Base-by-base conservation (phyloP, 2,113 vertebrate genomes). In the Mus spicilegus region DNA sequence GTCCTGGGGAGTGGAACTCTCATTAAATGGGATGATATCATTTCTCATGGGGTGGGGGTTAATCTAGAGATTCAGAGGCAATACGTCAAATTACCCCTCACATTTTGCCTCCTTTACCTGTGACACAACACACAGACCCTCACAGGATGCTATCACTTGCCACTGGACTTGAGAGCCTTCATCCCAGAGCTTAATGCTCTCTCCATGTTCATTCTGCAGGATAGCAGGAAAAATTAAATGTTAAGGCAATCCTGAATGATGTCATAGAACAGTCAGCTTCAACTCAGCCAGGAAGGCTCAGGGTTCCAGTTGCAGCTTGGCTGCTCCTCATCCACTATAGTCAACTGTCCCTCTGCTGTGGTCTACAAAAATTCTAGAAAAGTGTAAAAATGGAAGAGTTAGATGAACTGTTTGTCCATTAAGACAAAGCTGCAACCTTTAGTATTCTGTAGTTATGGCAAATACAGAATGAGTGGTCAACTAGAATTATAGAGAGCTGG, bases 291-390 rank as follows among this genome's bases (percentile, higher is more conserved):
- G 6, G 19, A 49, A 86, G 51, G 54, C 8, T 90, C 3, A 7
- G 24, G 9, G 56, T 85, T 42, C 76, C 58, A 51, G 58, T 46
- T 54, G 26, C 3, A 20, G 42, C 13, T 2, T 76, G 33, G 67
- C 67, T 70, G 33, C 11, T 81, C 92, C 91, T 81, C 24, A 72
- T 36, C 28, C 88, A 22, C 54, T 61, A 49, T 16, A 63, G 42
- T 75, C 70, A 75, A 30, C 33, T 6, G 5, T n/a, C 16, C 51
- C 19, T 81, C 42, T 20, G 22, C 61, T 69, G 0, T 76, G 58
- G 24, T 28, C 70, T 61, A 26, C 19, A 94, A 94, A 92, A 81
- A 90, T 92, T 90, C 49, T 42, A 93, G 87, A 51, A 69, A 90
- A 81, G 72, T 75, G 30, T 82, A 89, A 54, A 33, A 91, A 94